Evolutionary conservation across 2,797 vertebrate species (phyloP).

Genomic region (Silurus aristotelis): DNA sequence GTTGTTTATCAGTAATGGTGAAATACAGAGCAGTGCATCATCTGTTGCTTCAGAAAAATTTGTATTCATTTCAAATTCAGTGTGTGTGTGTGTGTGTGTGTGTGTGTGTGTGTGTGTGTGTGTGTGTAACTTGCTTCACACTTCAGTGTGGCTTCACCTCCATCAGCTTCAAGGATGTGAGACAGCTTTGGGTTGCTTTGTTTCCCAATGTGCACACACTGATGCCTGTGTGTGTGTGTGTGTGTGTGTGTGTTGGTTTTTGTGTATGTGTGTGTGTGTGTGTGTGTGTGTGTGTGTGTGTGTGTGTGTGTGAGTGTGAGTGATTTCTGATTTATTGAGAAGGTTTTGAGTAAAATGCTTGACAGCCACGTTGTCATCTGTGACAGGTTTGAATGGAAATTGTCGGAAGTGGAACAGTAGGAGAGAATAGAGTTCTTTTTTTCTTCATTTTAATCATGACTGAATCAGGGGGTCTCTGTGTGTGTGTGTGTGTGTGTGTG

Average conservation of each 20-base stretch:
- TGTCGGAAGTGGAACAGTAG: neutral
- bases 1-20: neutral
- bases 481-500: neutral
- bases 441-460: conserved; percentile 1
- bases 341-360: neutral
- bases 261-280: neutral
- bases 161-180: too few relatives aligned
- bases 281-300: neutral
- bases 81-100: too few relatives aligned
- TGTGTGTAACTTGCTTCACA: too few relatives aligned
- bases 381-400: neutral
- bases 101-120: too few relatives aligned
- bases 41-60: neutral
- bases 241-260: neutral
- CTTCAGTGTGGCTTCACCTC: too few relatives aligned
- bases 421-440: neutral
- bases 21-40: neutral
- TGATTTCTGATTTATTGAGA: neutral
- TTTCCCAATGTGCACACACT: too few relatives aligned
- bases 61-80: neutral
- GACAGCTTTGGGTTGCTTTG: too few relatives aligned
- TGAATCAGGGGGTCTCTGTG: neutral
- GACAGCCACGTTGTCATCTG: neutral
- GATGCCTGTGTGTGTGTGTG: neutral
- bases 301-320: conserved; percentile 3